A percentile compares a stretch with the other conserved stretches of the same genome.
Evolutionary conservation across 2,797 vertebrate genomes (phyloP).

Genomic region (Hapalemur alaotrensis): DNA sequence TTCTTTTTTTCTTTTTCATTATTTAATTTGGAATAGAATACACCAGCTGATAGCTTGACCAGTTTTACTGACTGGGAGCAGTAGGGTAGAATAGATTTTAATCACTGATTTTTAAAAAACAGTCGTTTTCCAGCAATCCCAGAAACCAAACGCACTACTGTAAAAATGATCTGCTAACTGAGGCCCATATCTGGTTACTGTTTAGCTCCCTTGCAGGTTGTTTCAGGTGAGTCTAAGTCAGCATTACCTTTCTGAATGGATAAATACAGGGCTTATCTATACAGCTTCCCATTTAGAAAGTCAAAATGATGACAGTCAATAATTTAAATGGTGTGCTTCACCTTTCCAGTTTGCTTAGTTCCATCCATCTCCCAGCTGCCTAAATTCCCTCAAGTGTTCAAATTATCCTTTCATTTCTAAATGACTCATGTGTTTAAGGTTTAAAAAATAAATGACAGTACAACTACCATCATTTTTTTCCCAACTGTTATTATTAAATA

Average conservation of each 20-base stretch:
- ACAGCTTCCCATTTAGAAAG: neutral
- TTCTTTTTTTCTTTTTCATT: neutral
- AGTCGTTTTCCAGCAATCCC: neutral
- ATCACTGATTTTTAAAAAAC: neutral
- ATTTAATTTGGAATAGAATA: neutral
- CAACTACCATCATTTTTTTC: neutral
- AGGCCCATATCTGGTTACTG: neutral
- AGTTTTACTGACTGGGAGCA: neutral
- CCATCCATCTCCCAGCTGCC: neutral
- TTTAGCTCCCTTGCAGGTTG: neutral
- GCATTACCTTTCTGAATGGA: neutral
- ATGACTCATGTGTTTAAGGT: constrained; percentile 50
- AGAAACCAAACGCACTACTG: neutral
- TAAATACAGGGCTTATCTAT: neutral
- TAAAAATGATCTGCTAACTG: neutral
- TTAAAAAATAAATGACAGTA: neutral
- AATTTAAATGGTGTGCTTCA: neutral
- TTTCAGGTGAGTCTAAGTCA: neutral
- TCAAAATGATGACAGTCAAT: neutral
- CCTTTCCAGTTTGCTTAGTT: neutral
- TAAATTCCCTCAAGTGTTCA: constrained; percentile 36
- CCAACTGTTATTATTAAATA: constrained; percentile 64
- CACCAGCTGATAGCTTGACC: neutral
- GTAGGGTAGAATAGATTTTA: neutral
- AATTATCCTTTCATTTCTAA: constrained; percentile 65